A percentile compares a stretch with the other conserved stretches of the same genome.
Evolutionary conservation across 2,113 vertebrate species (phyloP).

Genomic region (Eupsittula cactorum): DNA sequence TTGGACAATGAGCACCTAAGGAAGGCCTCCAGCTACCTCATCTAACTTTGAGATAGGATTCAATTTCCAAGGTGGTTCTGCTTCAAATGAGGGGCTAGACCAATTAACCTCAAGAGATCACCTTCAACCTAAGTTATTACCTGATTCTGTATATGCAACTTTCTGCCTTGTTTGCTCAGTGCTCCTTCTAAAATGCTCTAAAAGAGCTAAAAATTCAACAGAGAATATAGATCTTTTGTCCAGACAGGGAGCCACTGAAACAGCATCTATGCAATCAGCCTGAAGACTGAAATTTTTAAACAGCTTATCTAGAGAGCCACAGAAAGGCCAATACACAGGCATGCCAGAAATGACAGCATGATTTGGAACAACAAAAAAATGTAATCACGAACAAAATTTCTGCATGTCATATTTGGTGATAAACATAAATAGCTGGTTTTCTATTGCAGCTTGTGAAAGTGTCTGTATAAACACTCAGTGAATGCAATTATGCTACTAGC

Average conservation of each 20-base stretch:
- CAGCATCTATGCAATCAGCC: not conserved
- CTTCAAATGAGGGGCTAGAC: not conserved
- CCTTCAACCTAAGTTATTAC: not conserved
- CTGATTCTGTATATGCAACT: not conserved
- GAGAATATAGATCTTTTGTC: not conserved
- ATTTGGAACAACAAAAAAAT: not conserved
- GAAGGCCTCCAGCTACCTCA: not conserved
- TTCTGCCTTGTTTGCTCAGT: not conserved
- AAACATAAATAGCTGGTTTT: slow-evolving; percentile 14
- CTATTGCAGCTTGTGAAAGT: not conserved
- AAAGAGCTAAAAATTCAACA: not conserved
- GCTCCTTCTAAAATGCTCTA: not conserved
- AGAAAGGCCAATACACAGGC: not conserved
- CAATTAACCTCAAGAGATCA: not conserved
- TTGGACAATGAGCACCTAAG: not conserved
- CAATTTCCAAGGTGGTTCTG: not conserved
- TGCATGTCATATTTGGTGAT: not conserved
- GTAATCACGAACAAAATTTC: not conserved
- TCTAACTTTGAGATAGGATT: not conserved
- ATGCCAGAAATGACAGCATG: not conserved
- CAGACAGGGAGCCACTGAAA: not conserved
- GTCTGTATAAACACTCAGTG: slow-evolving; percentile 2
- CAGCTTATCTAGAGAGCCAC: not conserved
- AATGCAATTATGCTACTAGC: not conserved
- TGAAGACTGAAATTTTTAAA: not conserved